Evolutionary conservation across 1,140 invertebrate species (phyloP).

Genomic region (Euglossa dilemma): DNA sequence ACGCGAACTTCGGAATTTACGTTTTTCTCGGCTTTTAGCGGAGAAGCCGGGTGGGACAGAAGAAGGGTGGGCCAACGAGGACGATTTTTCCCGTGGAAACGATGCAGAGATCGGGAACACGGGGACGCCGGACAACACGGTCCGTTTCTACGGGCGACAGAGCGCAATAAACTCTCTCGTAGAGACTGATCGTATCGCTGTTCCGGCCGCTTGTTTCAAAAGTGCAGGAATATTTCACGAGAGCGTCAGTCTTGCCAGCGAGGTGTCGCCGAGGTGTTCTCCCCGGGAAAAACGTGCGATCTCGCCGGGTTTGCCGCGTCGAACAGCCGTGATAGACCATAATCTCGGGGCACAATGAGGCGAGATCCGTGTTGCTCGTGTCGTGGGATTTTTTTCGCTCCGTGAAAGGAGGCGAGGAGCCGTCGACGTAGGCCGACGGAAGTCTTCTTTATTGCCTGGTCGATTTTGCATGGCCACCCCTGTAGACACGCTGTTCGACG

Average conservation of each 20-base stretch:
- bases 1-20: not conserved
- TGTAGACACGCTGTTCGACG: slow-evolving; percentile 6
- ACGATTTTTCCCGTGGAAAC: not conserved
- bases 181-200: not conserved
- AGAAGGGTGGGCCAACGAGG: too few species aligned
- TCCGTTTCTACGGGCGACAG: not conserved
- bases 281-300: not conserved
- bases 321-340: slow-evolving; percentile 27
- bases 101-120: not conserved
- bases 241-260: not conserved
- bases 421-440: not conserved
- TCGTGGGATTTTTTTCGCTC: slow-evolving; percentile 56
- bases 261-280: not conserved
- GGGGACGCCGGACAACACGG: not conserved
- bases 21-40: not conserved
- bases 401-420: not conserved
- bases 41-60: too few species aligned
- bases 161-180: not conserved
- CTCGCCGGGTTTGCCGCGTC: slow-evolving; percentile 1
- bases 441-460: slow-evolving; percentile 50
- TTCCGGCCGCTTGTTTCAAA: slow-evolving; percentile 9
- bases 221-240: slow-evolving; percentile 10
- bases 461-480: slow-evolving; percentile 59
- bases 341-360: slow-evolving; percentile 41
- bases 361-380: slow-evolving; percentile 33